A percentile compares a stretch with the other conserved stretches of the same genome.
These are phyloP conservation scores for Brachionus rotundiformis DNA, from an alignment of 1,140 invertebrate species.

Conservation along the genomic window DNA sequence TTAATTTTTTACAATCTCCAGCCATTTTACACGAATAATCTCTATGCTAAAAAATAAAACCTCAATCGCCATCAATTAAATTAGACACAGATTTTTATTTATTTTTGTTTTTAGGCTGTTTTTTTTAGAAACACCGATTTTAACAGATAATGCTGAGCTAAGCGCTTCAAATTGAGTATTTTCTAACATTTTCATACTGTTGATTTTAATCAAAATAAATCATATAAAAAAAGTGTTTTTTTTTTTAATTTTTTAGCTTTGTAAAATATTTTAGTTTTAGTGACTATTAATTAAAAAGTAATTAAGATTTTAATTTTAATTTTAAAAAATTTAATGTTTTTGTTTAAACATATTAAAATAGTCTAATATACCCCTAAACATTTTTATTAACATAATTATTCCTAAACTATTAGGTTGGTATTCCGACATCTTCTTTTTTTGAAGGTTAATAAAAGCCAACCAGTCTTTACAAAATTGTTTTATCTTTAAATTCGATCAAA, in stretches of 20 bases:
- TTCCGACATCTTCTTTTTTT: no score
- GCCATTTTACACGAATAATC: conserved; percentile 97
- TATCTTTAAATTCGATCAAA: no score
- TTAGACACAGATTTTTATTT: not conserved
- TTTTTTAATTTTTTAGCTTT: not conserved
- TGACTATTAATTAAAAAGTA: no score
- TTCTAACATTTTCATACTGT: conserved; percentile 85
- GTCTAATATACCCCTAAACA: no score
- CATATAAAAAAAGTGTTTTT: not conserved
- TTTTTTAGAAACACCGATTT: conserved; percentile 84
- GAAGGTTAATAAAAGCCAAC: no score
- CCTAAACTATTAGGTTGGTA: no score
- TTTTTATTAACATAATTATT: no score
- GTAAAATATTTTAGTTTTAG: not conserved
- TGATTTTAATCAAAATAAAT: not conserved
- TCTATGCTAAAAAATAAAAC: conserved; percentile 73
- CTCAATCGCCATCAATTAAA: not conserved
- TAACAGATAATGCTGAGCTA: conserved; percentile 82
- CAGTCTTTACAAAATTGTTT: no score
- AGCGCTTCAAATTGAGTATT: conserved; percentile 88
- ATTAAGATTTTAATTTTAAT: no score
- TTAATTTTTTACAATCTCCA: conserved; percentile 86
- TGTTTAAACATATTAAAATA: no score
- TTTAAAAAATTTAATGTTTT: no score
- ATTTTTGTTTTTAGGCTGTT: conserved; percentile 84